Evolutionary conservation across 2,113 vertebrate species (phyloP), one percentile per base, ranked within the genome.

Genomic region (Sinocyclocheilus anshuiensis): DNA sequence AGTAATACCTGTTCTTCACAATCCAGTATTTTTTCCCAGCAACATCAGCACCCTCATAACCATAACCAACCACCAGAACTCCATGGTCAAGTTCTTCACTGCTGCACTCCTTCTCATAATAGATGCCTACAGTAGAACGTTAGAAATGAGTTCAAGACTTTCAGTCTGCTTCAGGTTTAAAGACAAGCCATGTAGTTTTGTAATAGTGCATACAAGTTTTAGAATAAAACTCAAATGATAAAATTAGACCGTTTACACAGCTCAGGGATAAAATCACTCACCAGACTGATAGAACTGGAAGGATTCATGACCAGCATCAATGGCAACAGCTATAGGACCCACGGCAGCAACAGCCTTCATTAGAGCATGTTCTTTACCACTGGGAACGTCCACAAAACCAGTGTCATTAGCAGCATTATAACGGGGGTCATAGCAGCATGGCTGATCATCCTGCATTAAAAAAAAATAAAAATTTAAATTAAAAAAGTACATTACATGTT

Each of bases 1-100:
- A 18, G 13, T 59, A 29, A 87, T 92, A 96, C 96, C 96, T 97
- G 95, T 96, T 97, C 89, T 97, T 97, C 69, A 97, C 94, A 89
- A 97, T 94, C 96, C 96, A 97, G 50, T 95, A 97, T 74, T 94
- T 95, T 55, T 93, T 94, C 0, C 92, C 93, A 85, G 93, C 88
- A 57, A 91, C 92, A 86, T 95, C 94, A 71, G 82, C 67, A 3
- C 91, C 91, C 45, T 95, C 88, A 89, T 79, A 93, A 53, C 96
- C 96, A 87, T 96, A 97, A 11, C 96, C 96, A 53, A 96, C 96
- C 26, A 94, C 94, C 65, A 96, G 90, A 50, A 97, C 94, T 6
- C 93, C 95, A 71, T 96, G 96, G 87, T 96, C 92, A 59, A 96
- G 83, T 0, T 93, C 86, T 76, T 93, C 86, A 81, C 93, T 95